phyloP scores from a whole-genome alignment of 2,888 invertebrate species.

The Eutolmus rufibarbis region DNA sequence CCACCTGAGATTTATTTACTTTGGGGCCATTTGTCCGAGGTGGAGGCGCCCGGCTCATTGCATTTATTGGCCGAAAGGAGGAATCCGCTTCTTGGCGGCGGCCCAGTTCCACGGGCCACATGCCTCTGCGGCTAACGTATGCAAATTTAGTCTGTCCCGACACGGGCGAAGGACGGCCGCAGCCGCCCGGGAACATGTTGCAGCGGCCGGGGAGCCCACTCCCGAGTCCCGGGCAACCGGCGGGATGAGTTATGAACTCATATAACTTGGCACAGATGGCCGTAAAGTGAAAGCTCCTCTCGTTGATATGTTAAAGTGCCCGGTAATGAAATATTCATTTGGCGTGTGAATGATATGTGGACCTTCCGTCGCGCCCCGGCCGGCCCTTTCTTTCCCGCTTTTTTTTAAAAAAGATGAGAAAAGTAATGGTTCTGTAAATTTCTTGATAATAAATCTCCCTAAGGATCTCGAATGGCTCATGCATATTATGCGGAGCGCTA shows the following conservation, averaged over 20 bases:
- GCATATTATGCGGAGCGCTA: conserved; percentile 6
- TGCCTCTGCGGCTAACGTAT: conserved; percentile 14
- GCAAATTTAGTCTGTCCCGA: conserved; percentile 15
- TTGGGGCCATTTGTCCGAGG: conserved; percentile 24
- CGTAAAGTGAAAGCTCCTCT: conserved; percentile 33
- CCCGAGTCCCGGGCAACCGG: neutral
- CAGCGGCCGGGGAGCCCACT: neutral
- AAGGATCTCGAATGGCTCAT: conserved; percentile 11
- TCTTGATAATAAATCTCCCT: conserved; percentile 27
- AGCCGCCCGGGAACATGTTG: conserved; percentile 19
- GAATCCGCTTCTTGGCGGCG: conserved; percentile 22
- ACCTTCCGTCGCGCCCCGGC: neutral
- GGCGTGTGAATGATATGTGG: conserved; percentile 35
- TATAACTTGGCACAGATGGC: conserved; percentile 34
- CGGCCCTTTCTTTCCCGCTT: neutral
- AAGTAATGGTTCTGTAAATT: conserved; percentile 30
- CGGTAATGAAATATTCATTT: conserved; percentile 34
- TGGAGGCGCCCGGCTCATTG: conserved; percentile 12
- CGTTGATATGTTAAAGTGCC: conserved; percentile 34
- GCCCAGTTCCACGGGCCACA: neutral
- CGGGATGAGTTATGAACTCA: conserved; percentile 24
- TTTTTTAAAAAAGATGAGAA: conserved; percentile 15
- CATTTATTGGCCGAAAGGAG: conserved; percentile 16
- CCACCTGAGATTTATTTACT: conserved; percentile 26
- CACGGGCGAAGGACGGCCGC: neutral